Evolutionary conservation across 2,888 invertebrate species (phyloP), one percentile per base, ranked within the genome.

Genomic region (Nomada fucata): DNA sequence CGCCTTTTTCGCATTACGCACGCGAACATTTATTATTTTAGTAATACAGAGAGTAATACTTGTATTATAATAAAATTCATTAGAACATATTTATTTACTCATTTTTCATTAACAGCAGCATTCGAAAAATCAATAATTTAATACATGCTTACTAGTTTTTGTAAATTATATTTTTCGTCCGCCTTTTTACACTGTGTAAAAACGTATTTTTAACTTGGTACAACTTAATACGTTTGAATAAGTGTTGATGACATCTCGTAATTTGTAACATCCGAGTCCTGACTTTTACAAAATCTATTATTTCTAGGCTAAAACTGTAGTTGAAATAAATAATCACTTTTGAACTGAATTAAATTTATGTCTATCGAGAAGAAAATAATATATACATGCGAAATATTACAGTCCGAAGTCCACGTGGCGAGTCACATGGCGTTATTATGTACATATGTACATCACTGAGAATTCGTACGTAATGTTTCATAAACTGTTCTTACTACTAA

Each of bases 361-460:
- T 26, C 4, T 36, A 29, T 15, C 50, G 3, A 5, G 10, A 9
- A 5, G 15, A 47, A 18, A 59, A 23, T 42, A n/a, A 2, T 55
- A 57, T 18, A 23, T 11, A 29, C n/a, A 18, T 13, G n/a, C n/a
- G 15, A 29, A 26, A 44, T n/a, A 42, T 1, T 15, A 36, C 18
- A 2, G 11, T 15, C 18, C 5, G 36, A 65, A 4, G 36, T 47
- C 72, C 80, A 80, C 72, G 63, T 78, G 75, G 42, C 44, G 29
- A 36, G 57, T 55, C 83, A 82, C 76, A 70, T 70, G 82, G 57
- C 4, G 11, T n/a, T 26, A 47, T 76, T 36, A 36, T 36, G 7
- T 36, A 36, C 36, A 36, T 36, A 36, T 36, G 36, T 76, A 74
- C 68, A 57, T 76, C 76, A 83, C 23, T n/a, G 47, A 70, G 11